Base-by-base conservation (phyloP, 2,797 vertebrate species). In the Chrysocyon brachyurus region DNA sequence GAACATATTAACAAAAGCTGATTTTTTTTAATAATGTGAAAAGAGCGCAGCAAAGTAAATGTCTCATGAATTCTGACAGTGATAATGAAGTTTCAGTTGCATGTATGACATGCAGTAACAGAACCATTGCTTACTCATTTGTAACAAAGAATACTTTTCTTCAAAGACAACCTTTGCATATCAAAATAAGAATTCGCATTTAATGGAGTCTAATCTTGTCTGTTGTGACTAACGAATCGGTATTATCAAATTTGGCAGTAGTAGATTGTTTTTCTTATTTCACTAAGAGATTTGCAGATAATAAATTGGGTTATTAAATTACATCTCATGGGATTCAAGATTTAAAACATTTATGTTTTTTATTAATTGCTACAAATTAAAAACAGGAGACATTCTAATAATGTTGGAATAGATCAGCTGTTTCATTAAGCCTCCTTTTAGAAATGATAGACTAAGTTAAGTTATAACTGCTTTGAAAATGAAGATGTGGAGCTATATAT, bases 321-420 rank as follows among this genome's bases (percentile, higher is more conserved):
- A 56, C 91, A 24, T 72, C 72, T 97, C 70, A 85, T 85, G 92
- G 73, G 64, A 93, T 86, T 98, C 87, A 86, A 92, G 19, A 16
- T 89, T 87, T 92, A 87, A 97, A 95, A 92, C n/a, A 93, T 92
- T 97, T 83, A 61, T 94, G 73, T 21, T 94, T 91, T 87, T 56
- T 87, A 92, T 95, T 97, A 97, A 96, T 97, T 92, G 49, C 75
- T 91, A 1, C 90, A 94, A 64, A 66, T 97, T 95, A 95, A 95
- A 85, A 92, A 93, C 8, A 57, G 56, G 49, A 95, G 26, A 56
- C n/a, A 75, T 72, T 84, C 57, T 95, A 63, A 75, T 84, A 78
- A 86, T 89, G 14, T 49, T 87, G 24, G 36, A 95, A 52, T 96
- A 89, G 19, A 82, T 85, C 52, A 70, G 3, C 70, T 96, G 73